Evolutionary conservation across 2,888 invertebrate genomes (phyloP).

Genomic region (Phaonia tiefii): DNA sequence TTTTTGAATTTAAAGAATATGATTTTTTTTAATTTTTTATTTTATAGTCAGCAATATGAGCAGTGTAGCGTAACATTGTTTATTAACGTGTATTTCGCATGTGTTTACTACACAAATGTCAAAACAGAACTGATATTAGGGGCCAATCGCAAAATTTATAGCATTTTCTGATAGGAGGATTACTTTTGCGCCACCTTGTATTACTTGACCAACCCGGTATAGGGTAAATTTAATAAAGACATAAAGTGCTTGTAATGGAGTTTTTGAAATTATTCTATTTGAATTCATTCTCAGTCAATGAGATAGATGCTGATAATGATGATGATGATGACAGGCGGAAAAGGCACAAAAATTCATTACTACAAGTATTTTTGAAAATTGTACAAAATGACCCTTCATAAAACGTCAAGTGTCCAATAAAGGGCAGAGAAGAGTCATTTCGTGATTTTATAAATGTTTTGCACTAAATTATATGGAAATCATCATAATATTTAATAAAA

Average conservation of each 20-base stretch:
- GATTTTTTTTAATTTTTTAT: too few species aligned
- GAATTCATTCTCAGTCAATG: neutral
- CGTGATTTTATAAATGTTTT: slow-evolving; percentile 1
- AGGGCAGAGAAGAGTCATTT: slow-evolving; percentile 1
- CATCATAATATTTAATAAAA: neutral
- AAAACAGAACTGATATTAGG: too few species aligned
- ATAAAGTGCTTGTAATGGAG: neutral
- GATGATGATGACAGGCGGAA: neutral
- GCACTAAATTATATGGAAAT: neutral
- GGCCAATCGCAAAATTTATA: too few species aligned
- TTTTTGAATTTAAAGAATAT: too few species aligned
- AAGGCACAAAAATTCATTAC: neutral
- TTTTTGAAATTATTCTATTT: neutral
- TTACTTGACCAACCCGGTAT: neutral
- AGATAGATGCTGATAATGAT: too few species aligned
- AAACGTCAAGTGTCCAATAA: slow-evolving; percentile 5
- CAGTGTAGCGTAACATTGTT: too few species aligned
- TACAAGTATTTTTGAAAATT: neutral
- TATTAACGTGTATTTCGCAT: too few species aligned
- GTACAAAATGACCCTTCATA: slow-evolving; percentile 7
- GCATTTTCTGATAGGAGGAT: too few species aligned
- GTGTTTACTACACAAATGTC: too few species aligned
- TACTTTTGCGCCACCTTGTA: too few species aligned
- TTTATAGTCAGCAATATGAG: too few species aligned
- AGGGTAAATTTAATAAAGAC: neutral